These are phyloP conservation scores for Scylla paramamosain DNA, from an alignment of 1,140 invertebrate genomes.

Conservation along the genomic window DNA sequence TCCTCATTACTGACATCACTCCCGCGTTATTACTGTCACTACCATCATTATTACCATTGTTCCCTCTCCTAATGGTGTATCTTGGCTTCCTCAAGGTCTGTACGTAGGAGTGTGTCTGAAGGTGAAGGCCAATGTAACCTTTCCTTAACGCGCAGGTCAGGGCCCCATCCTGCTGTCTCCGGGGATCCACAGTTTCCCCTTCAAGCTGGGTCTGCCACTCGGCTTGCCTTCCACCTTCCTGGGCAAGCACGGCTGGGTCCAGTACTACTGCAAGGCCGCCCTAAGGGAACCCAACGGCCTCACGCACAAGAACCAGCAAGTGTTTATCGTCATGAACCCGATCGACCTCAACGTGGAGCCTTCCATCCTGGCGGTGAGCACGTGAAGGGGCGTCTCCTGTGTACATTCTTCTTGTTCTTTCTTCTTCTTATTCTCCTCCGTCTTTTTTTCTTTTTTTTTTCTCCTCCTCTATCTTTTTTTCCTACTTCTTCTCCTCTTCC, in stretches of 20 bases:
- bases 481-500: too few species aligned
- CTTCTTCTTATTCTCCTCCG: too few species aligned
- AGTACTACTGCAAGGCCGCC: conserved; percentile 96
- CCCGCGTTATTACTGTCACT: not conserved
- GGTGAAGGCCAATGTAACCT: not conserved
- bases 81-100: not conserved
- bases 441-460: too few species aligned
- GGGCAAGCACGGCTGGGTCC: conserved; percentile 97
- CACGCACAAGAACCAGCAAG: conserved; percentile 97
- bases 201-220: conserved; percentile 93
- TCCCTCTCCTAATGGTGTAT: not conserved
- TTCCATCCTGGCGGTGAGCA: conserved; percentile 90
- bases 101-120: not conserved
- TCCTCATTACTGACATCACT: not conserved
- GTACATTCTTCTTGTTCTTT: not conserved
- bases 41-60: not conserved
- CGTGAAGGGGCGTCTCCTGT: not conserved
- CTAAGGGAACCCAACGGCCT: conserved; percentile 93
- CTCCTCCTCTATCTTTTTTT: too few species aligned
- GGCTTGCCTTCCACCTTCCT: conserved; percentile 95
- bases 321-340: conserved; percentile 97
- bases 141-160: conserved; percentile 78
- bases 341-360: conserved; percentile 96
- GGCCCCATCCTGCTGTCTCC: conserved; percentile 92
- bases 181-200: conserved; percentile 97